Evolutionary conservation across 1,140 invertebrate genomes (phyloP).

Genomic region (Antheraea pernyi): DNA sequence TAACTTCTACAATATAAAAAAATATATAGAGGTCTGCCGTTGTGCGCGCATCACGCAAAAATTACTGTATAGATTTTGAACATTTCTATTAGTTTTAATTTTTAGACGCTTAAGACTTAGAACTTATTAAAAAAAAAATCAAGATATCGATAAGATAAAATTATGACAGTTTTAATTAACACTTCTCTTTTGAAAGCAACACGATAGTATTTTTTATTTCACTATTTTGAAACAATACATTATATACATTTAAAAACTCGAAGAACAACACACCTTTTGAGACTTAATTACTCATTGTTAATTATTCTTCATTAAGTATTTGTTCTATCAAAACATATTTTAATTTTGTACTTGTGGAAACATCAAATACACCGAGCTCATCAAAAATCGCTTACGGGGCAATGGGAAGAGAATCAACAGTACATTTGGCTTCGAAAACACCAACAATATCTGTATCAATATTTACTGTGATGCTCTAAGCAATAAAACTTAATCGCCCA

Average conservation of each 20-base stretch:
- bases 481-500: slow-evolving; percentile 40
- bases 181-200: too few relatives aligned
- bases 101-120: too few relatives aligned
- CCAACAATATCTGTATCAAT: slow-evolving; percentile 40
- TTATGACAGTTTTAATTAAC: too few relatives aligned
- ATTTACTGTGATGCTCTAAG: slow-evolving; percentile 34
- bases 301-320: slow-evolving; percentile 5
- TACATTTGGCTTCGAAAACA: slow-evolving; percentile 30
- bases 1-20: too few relatives aligned
- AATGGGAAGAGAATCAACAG: slow-evolving; percentile 48
- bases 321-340: background rate
- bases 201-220: too few relatives aligned
- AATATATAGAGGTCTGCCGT: too few relatives aligned
- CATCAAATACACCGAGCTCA: slow-evolving; percentile 30
- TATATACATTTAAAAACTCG: background rate
- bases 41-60: too few relatives aligned
- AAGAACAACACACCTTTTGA: background rate
- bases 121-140: too few relatives aligned
- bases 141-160: too few relatives aligned
- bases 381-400: slow-evolving; percentile 67
- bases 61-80: too few relatives aligned
- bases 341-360: background rate
- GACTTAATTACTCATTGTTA: slow-evolving; percentile 4
- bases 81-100: too few relatives aligned
- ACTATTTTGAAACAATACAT: too few relatives aligned